These are phyloP conservation scores for Mionectes olivaceus DNA, from an alignment of 2,797 vertebrate species.

Conservation along the genomic window DNA sequence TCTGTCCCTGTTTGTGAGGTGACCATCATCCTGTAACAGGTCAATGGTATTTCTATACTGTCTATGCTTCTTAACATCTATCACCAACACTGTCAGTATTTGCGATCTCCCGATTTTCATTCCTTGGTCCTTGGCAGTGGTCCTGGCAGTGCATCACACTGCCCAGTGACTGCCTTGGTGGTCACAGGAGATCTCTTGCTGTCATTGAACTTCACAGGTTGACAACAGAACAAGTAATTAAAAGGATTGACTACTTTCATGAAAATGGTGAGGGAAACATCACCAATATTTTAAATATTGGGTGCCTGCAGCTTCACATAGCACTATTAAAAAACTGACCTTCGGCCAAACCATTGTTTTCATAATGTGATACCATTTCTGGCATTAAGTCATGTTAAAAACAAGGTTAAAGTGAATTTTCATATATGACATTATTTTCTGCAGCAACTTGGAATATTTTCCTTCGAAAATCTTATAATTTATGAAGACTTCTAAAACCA, in stretches of 20 bases:
- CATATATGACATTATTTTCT: not conserved
- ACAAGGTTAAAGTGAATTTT: not conserved
- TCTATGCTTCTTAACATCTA: not conserved
- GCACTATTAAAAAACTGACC: not conserved
- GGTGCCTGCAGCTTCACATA: not conserved
- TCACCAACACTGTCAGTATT: not conserved
- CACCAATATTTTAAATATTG: not conserved
- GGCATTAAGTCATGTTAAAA: not conserved
- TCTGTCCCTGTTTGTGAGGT: not conserved
- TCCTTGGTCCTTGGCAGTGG: not conserved
- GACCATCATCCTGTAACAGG: not conserved
- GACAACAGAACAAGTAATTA: not conserved
- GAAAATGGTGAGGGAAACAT: not conserved
- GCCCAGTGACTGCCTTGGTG: not conserved
- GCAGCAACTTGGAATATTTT: not conserved
- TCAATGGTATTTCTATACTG: not conserved
- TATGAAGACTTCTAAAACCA: not conserved
- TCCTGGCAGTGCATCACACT: accelerated
- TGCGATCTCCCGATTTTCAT: not conserved
- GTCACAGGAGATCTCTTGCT: not conserved
- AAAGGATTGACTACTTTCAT: not conserved
- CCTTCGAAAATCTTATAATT: not conserved
- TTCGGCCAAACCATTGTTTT: not conserved
- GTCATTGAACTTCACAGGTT: not conserved
- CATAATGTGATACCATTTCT: not conserved